Evolutionary conservation across 64 coral and sea anemone species (phyloP), one percentile per base, ranked within the genome.

Genomic region (Porites australiensis): DNA sequence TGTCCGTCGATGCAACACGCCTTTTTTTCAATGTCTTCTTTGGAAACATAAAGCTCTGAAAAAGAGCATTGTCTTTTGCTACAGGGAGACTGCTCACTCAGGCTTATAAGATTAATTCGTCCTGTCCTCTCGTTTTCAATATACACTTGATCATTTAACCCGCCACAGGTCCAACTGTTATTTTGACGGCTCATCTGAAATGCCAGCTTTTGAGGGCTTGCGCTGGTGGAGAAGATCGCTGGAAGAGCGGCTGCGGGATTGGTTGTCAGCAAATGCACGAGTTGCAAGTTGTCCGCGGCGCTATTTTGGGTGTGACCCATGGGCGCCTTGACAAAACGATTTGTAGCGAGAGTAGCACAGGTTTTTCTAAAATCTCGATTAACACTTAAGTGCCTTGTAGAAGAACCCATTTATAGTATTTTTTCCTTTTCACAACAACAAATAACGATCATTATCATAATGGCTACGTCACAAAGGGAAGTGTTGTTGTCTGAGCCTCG

Each of bases 231-330:
- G 23, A 93, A 93, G 23, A 93, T 79, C 50, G 91, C 73, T 2
- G 91, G 82, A 5, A 93, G 37, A 0, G 91, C 91, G 27, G 91
- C 91, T 37, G 91, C 91, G 2, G 91, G 91, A 20, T 93, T 93
- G 16, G 91, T 93, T 16, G 91, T 93, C 18, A 93, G 82, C 16
- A 93, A 65, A 70, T 81, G 82, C 12, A 93, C 91, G 54, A 93
- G 83, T 20, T 87, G 82, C n/a, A 93, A 64, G 12, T 87, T 93
- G 22, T 93, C 76, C 27, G 27, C 27, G 13, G 87, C 91, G 44
- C 72, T 72, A 22, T 77, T 86, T 13, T 77, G 79, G 44, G 81
- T 7, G 5, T 67, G 81, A 10, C 62, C 62, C 10, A 51, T 9
- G 13, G 81, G 44, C 19, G 46, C 79, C 5, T 68, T 84, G 44